phyloP scores from a whole-genome alignment of 2,888 invertebrate genomes.

The Gari tellinella region DNA sequence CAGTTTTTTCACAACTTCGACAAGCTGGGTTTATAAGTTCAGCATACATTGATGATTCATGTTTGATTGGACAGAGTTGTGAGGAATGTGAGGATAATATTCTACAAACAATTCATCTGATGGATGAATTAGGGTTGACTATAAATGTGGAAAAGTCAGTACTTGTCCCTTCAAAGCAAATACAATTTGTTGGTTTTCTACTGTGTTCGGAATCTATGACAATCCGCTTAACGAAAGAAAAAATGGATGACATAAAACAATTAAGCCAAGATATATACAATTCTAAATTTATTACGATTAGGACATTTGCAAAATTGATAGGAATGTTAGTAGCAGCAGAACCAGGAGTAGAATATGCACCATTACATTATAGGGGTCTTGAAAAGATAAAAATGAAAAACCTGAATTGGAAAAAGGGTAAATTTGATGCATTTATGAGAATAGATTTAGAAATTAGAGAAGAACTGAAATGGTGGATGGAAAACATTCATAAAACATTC shows the following conservation, averaged over 20 bases:
- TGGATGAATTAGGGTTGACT: constrained; percentile 51
- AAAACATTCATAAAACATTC: background rate
- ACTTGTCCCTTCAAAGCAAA: constrained; percentile 35
- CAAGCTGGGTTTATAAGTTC: constrained; percentile 19
- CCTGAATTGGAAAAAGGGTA: constrained; percentile 25
- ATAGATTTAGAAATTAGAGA: background rate
- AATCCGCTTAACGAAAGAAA: constrained; percentile 26
- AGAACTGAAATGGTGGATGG: constrained; percentile 12
- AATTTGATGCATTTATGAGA: constrained; percentile 19
- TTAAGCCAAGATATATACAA: constrained; percentile 22
- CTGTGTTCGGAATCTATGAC: constrained; percentile 50
- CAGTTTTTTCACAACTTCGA: constrained; percentile 30
- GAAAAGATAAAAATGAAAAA: constrained; percentile 46
- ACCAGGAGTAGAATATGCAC: constrained; percentile 52
- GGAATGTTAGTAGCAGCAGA: constrained; percentile 50
- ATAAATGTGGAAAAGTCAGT: constrained; percentile 57
- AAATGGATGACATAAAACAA: constrained; percentile 5
- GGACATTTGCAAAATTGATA: constrained; percentile 35
- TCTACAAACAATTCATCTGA: constrained; percentile 11
- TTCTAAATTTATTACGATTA: constrained; percentile 25
- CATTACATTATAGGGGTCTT: constrained; percentile 41
- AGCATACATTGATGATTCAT: constrained; percentile 50
- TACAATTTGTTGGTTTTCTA: constrained; percentile 50
- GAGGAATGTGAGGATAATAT: constrained; percentile 35
- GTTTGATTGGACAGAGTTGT: constrained; percentile 30